Evolutionary conservation across 2,888 invertebrate genomes (phyloP).

Genomic region (Orgyia antiqua): DNA sequence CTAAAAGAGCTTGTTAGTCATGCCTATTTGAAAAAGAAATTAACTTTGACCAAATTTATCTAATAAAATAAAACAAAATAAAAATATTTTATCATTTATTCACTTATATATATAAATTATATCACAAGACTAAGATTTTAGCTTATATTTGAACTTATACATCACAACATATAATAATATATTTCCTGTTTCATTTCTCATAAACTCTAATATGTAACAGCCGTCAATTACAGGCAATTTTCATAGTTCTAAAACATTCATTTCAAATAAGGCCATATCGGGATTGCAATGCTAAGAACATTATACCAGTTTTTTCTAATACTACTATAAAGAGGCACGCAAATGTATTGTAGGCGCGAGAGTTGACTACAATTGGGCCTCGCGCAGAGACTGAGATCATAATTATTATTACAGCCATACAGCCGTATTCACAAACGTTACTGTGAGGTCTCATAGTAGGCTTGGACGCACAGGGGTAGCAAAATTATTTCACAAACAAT

Average conservation of each 20-base stretch:
- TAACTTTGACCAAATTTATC: too few species aligned
- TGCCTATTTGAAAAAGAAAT: too few species aligned
- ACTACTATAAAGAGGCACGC: conserved; percentile 48
- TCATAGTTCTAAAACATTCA: conserved; percentile 38
- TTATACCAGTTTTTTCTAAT: conserved; percentile 34
- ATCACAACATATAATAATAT: conserved; percentile 69
- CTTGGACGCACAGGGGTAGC: too few species aligned
- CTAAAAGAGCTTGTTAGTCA: too few species aligned
- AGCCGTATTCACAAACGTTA: too few species aligned
- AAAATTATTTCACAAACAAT: too few species aligned
- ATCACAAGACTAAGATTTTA: conserved; percentile 75
- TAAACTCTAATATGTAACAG: conserved; percentile 67
- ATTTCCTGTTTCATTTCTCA: conserved; percentile 48
- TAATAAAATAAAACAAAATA: conserved; percentile 35
- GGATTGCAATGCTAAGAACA: conserved; percentile 37
- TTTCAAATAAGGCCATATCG: conserved; percentile 66
- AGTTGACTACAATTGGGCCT: too few species aligned
- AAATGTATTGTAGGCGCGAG: too few species aligned
- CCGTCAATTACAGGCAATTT: conserved; percentile 52
- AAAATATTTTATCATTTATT: conserved; percentile 74
- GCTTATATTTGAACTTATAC: conserved; percentile 70
- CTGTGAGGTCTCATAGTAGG: too few species aligned
- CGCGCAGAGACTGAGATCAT: too few species aligned
- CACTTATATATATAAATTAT: conserved; percentile 74
- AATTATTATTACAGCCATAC: too few species aligned